A percentile compares a stretch with the other conserved stretches of the same genome.
Evolutionary conservation across 92 coral and sea anemone species (phyloP).

Genomic region (Scolanthus callimorphus): DNA sequence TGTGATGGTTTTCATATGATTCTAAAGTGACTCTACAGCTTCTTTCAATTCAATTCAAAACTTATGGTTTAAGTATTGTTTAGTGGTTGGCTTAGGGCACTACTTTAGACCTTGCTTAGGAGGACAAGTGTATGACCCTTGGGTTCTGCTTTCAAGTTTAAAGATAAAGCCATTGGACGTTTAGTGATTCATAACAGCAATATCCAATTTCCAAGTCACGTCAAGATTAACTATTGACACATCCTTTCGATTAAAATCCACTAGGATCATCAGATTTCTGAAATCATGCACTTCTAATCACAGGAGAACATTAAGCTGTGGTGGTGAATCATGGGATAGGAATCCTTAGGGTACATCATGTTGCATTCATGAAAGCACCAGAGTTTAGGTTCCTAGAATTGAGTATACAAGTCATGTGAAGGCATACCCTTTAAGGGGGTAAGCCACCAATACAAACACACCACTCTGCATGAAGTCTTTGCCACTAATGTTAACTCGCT

Average conservation of each 20-base stretch:
- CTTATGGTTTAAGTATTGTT: too few relatives aligned
- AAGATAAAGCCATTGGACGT: too few relatives aligned
- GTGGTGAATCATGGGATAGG: background rate
- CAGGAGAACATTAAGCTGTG: background rate
- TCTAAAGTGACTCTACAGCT: too few relatives aligned
- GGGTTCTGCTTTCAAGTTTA: background rate
- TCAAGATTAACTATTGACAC: constrained; percentile 5
- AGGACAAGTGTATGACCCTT: constrained; percentile 21
- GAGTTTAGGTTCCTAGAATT: background rate
- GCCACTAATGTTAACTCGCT: background rate
- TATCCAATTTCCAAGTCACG: constrained; percentile 35
- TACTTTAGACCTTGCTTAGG: constrained; percentile 13
- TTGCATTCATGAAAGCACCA: background rate
- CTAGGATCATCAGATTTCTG: constrained; percentile 1
- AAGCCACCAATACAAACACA: background rate
- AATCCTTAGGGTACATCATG: background rate
- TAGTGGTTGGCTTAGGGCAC: too few relatives aligned
- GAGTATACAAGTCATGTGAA: background rate
- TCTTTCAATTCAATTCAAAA: too few relatives aligned
- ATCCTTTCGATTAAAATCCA: background rate
- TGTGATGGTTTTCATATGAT: too few relatives aligned
- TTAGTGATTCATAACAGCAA: constrained; percentile 6
- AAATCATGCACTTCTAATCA: too few relatives aligned
- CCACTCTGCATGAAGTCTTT: background rate
- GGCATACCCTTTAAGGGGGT: background rate